Base-by-base conservation (phyloP, 2,797 vertebrate species). In the Oreortyx pictus region DNA sequence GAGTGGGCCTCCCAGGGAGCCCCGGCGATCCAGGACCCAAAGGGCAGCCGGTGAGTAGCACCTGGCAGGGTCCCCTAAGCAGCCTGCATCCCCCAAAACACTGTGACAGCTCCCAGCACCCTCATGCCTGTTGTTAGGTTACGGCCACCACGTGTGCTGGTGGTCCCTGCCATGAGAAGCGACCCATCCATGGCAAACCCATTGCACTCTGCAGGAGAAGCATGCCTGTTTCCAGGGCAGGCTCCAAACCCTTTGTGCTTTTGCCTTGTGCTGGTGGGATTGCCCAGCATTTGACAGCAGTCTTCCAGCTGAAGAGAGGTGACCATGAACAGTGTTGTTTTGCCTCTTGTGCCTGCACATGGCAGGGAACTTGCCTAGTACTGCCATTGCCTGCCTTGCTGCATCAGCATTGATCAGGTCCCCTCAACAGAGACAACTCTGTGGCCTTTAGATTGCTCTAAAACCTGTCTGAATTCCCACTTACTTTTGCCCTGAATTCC, bases 31-130 rank as follows among this genome's bases (percentile, higher is more conserved):
- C 65, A 0, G 99, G 99, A 91, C 25, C 97, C 77, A 99, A 98
- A 98, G 99, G 99, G 54, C 98, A 99, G 95, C 97, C 92, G 95
- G 99, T 99, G 29, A 98, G 98, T 97, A 56, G 54, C 11, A 31
- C 62, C 56, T 16, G 29, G 66, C 14, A 78, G 47, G 35, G 67
- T 9, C 44, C 33, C 67, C 7, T 5, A 35, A 11, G 39, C 43
- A 75, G 8, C 22, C 43, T 41, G 8, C 0, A 0, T 24, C 56
- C 39, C 65, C 33, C 22, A 33, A 13, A 37, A 3, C 52, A n/a
- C 4, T 2, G 0, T 18, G 14, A 31, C 64, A 14, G 35, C 22
- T n/a, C 47, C 22, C 0, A 0, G n/a, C 71, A 39, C 6, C 44
- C 59, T 37, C 8, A 0, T 52, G 50, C 44, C 39, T 24, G 14